These are phyloP conservation scores for Hydropsyche tenuis DNA, from an alignment of 1,140 invertebrate species.

Conservation along the genomic window DNA sequence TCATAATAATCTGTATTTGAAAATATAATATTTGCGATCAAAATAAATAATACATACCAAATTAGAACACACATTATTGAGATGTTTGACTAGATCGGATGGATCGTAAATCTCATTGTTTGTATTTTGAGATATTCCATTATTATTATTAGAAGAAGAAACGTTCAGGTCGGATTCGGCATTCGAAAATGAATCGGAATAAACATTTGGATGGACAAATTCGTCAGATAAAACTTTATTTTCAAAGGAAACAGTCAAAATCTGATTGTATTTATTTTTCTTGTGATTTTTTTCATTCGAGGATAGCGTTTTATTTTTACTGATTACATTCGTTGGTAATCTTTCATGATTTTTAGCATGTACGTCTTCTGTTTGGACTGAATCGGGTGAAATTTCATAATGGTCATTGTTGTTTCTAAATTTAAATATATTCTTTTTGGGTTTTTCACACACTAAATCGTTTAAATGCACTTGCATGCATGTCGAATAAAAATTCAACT, in stretches of 20 bases:
- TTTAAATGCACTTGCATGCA: neutral
- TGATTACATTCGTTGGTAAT: neutral
- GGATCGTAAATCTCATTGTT: neutral
- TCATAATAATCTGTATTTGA: neutral
- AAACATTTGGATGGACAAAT: too few species aligned
- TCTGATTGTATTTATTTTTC: too few species aligned
- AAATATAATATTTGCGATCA: neutral
- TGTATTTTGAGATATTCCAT: neutral
- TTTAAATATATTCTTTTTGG: neutral
- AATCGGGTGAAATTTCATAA: neutral
- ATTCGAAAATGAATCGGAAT: too few species aligned
- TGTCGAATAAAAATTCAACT: neutral
- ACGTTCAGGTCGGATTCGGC: too few species aligned
- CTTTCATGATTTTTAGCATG: neutral
- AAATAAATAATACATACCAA: conserved; percentile 3
- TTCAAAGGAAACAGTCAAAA: too few species aligned
- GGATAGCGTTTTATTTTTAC: too few species aligned
- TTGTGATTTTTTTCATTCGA: too few species aligned
- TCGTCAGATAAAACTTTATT: too few species aligned
- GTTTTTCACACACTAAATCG: neutral
- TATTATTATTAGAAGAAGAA: neutral
- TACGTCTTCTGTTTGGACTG: neutral
- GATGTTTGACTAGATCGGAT: neutral
- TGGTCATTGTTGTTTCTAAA: neutral
- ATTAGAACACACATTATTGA: neutral